Evolutionary conservation across 92 coral and sea anemone species (phyloP).

Genomic region (Phenganax stokvisi): DNA sequence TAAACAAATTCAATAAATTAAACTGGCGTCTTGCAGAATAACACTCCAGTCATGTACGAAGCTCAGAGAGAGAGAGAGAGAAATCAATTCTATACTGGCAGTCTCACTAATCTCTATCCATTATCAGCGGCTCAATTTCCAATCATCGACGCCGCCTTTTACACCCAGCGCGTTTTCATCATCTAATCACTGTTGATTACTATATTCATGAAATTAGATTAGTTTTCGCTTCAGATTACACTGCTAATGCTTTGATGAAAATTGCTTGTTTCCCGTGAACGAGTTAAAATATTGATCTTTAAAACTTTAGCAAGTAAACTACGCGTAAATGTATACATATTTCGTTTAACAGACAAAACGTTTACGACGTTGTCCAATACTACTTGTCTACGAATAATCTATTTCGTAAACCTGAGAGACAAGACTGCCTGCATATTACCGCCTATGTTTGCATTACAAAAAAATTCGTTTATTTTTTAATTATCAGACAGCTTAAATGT

Average conservation of each 20-base stretch:
- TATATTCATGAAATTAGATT: constrained; percentile 7
- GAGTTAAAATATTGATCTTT: constrained; percentile 36
- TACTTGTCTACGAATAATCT: too few relatives aligned
- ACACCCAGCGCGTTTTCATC: constrained; percentile 15
- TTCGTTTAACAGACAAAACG: not conserved
- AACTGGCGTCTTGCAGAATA: too few relatives aligned
- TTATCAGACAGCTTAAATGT: constrained; percentile 13
- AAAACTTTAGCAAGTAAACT: constrained; percentile 21
- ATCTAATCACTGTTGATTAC: constrained; percentile 4
- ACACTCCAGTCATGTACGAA: not conserved
- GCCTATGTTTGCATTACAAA: not conserved
- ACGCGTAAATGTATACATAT: not conserved
- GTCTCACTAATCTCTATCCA: too few relatives aligned
- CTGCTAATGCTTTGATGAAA: constrained; percentile 29
- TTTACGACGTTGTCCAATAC: not conserved
- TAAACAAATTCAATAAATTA: too few relatives aligned
- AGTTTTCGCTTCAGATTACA: constrained; percentile 15
- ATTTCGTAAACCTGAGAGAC: too few relatives aligned
- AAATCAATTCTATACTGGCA: not conserved
- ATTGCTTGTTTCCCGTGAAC: constrained; percentile 21
- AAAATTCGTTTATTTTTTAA: constrained; percentile 5
- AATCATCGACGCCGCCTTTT: not conserved
- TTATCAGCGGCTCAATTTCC: constrained; percentile 1
- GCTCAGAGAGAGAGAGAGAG: not conserved
- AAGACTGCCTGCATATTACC: not conserved